phyloP scores from a whole-genome alignment of 2,888 invertebrate genomes.

The Cylindroiulus punctatus region DNA sequence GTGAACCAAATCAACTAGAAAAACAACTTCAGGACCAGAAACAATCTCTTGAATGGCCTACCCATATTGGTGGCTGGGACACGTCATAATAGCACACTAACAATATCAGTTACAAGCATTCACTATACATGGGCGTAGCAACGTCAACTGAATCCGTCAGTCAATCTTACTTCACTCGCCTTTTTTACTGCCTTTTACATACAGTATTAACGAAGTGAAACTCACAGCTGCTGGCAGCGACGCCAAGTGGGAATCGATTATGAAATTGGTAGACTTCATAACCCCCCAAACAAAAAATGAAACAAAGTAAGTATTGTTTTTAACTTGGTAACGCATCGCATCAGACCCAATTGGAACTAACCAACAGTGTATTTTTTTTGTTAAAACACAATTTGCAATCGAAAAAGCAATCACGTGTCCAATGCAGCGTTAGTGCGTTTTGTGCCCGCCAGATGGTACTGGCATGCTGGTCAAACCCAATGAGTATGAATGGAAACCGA shows the following conservation, averaged over 20 bases:
- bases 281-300: not conserved
- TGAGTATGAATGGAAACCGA: not conserved
- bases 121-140: not conserved
- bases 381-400: too few species aligned
- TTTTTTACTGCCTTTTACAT: slow-evolving; percentile 9
- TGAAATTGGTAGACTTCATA: not conserved
- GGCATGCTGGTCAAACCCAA: not conserved
- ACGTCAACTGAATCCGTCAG: not conserved
- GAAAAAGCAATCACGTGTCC: too few species aligned
- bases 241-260: slow-evolving; percentile 34
- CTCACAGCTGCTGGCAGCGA: slow-evolving; percentile 13
- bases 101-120: slow-evolving; percentile 21
- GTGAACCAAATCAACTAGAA: not conserved
- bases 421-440: not conserved
- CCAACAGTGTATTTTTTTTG: not conserved
- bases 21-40: not conserved
- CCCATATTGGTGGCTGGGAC: not conserved
- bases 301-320: not conserved
- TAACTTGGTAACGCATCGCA: not conserved
- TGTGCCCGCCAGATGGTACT: not conserved
- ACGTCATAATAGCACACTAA: not conserved
- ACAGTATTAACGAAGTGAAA: not conserved
- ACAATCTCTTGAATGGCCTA: not conserved
- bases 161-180: not conserved
- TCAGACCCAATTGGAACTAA: too few species aligned